Evolutionary conservation across 2,888 invertebrate genomes (phyloP).

Genomic region (Lithosia quadra): DNA sequence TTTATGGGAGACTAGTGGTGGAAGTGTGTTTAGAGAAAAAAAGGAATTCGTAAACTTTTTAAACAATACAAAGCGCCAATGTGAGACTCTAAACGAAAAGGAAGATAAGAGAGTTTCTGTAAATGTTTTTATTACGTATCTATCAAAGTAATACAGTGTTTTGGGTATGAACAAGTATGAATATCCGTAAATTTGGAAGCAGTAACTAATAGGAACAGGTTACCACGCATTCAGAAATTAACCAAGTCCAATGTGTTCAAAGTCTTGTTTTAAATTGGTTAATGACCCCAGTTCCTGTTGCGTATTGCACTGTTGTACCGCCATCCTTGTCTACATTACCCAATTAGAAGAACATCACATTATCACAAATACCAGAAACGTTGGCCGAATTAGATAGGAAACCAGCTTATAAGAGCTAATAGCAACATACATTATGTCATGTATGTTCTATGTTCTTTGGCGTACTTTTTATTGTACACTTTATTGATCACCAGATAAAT

Average conservation of each 20-base stretch:
- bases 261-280: slow-evolving; percentile 80
- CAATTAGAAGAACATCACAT: slow-evolving; percentile 69
- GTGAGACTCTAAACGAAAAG: too few relatives aligned
- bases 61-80: too few relatives aligned
- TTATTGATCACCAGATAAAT: too few relatives aligned
- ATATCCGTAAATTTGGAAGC: too few relatives aligned
- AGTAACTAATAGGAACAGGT: neutral
- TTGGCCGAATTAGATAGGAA: slow-evolving; percentile 70
- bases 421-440: slow-evolving; percentile 23
- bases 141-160: too few relatives aligned
- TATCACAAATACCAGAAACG: slow-evolving; percentile 76
- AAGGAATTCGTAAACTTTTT: too few relatives aligned
- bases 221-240: slow-evolving; percentile 35
- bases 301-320: slow-evolving; percentile 67
- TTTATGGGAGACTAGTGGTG: slow-evolving; percentile 18
- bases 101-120: too few relatives aligned
- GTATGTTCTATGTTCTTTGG: neutral
- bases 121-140: too few relatives aligned
- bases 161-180: too few relatives aligned
- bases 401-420: slow-evolving; percentile 50
- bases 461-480: too few relatives aligned
- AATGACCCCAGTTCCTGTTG: slow-evolving; percentile 79
- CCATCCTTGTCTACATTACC: slow-evolving; percentile 70
- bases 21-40: slow-evolving; percentile 9
- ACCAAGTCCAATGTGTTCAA: slow-evolving; percentile 62